Evolutionary conservation across 2,113 vertebrate species (phyloP).

Genomic region (Pedionomus torquatus): DNA sequence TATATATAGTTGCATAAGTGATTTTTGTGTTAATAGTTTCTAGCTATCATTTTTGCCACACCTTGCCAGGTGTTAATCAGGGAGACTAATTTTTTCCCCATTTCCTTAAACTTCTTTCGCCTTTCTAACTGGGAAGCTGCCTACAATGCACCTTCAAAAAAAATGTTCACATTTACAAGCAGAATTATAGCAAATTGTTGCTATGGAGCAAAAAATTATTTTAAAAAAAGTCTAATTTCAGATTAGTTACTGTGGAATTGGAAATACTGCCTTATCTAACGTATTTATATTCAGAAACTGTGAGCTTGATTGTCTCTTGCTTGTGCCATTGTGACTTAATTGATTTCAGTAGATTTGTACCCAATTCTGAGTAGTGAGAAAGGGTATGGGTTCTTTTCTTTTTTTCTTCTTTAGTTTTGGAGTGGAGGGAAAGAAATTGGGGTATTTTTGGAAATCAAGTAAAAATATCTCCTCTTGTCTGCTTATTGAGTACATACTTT

Average conservation of each 20-base stretch:
- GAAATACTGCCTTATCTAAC: neutral
- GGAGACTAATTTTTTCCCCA: neutral
- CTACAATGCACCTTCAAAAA: neutral
- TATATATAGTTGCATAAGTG: neutral
- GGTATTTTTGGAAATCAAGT: neutral
- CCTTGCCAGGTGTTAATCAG: neutral
- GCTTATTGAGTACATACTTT: neutral
- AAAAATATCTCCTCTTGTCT: neutral
- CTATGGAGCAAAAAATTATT: neutral
- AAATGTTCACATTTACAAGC: neutral
- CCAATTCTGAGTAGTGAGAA: neutral
- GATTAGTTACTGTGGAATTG: neutral
- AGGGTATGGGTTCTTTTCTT: neutral
- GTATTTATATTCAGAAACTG: neutral
- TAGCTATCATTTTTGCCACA: neutral
- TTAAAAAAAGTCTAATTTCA: neutral
- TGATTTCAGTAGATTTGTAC: neutral
- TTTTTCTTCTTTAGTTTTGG: neutral
- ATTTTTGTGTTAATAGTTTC: neutral
- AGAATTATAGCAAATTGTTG: neutral
- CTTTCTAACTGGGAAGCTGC: neutral
- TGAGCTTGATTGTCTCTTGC: neutral
- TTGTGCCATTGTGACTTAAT: neutral
- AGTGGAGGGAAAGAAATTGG: neutral
- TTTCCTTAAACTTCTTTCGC: neutral